Base-by-base conservation (phyloP, 1,140 invertebrate species). In the Protaetia brevitarsis region DNA sequence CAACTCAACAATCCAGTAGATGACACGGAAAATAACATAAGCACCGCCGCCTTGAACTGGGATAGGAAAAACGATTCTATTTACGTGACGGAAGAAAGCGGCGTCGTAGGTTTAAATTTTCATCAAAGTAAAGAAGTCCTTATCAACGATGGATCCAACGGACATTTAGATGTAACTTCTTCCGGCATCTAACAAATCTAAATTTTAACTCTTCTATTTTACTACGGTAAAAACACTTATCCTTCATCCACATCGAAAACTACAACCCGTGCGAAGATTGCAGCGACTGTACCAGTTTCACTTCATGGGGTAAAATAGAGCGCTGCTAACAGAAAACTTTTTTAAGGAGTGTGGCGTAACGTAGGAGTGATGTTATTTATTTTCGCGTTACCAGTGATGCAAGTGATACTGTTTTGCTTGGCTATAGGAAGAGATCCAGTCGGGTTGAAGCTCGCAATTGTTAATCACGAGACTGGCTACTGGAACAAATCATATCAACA, bases 361-460 rank as follows among this genome's bases (percentile, higher is more conserved):
- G 88, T 94, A 64, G 92, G 91, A 5, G 86, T 95, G 34, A 89
- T 96, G 84, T 76, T 91, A 26, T 97, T 98, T 79, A 93, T 97
- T 72, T 90, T 97, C 66, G 89, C 92, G 26, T 81, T 98, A 56
- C 96, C 96, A 0, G 88, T 95, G 0, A 88, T 94, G 62, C 94
- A 98, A 84, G 95, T 97, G 66, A 85, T 96, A 26, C 82, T 98
- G 4, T 98, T 98, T 82, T 98, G 96, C 80, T 76, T 96, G 56
- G 93, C 95, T 21, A 96, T 98, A 68, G 96, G 96, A 11, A 89
- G 91, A 68, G 92, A 96, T 75, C 95, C 96, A 0, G 85, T 86
- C 34, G 88, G 90, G 16, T 82, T 98, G 2, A 87, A 87, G 66
- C 78, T 98, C 58, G 94, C 89, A 0, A 85, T 97, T 51, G 90